phyloP scores from a whole-genome alignment of 2,797 vertebrate species.

The Huso huso region DNA sequence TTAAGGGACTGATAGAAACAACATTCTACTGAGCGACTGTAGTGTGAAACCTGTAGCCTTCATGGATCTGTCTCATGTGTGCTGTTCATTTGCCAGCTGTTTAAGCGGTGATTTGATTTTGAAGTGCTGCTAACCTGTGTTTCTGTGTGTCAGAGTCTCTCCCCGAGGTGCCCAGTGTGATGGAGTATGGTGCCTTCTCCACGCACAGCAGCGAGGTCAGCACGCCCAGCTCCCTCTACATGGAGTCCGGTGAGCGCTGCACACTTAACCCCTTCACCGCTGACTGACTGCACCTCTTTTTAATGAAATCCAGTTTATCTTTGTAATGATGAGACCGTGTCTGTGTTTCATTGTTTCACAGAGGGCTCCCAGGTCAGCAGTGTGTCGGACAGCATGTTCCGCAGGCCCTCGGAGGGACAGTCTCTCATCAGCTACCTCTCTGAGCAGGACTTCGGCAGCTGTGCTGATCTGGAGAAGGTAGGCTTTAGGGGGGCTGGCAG shows the following conservation, averaged over 20 bases:
- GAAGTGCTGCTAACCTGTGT: too few species aligned
- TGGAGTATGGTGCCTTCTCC: constrained; percentile 57
- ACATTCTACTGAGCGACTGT: too few species aligned
- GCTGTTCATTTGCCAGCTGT: constrained; percentile 21
- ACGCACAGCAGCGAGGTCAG: constrained; percentile 56
- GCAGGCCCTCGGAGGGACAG: constrained; percentile 88
- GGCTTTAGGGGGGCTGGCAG: neutral
- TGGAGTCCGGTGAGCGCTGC: constrained; percentile 69
- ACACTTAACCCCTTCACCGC: too few species aligned
- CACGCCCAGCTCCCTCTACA: constrained; percentile 64
- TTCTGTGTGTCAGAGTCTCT: constrained; percentile 54
- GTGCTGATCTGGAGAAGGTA: constrained; percentile 96
- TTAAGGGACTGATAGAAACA: too few species aligned
- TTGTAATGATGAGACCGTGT: neutral
- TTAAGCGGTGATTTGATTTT: constrained; percentile 26
- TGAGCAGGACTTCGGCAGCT: constrained; percentile 97
- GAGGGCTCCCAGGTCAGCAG: constrained; percentile 62
- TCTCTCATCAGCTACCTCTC: constrained; percentile 97
- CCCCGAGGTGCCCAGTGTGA: constrained; percentile 40
- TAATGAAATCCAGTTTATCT: neutral
- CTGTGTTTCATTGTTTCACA: constrained; percentile 31
- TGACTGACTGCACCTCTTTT: neutral
- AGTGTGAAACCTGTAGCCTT: neutral
- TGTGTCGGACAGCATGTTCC: constrained; percentile 81
- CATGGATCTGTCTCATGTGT: constrained; percentile 27